Base-by-base conservation (phyloP, 2,888 invertebrate species). In the Liopterus haemorrhoidalis region DNA sequence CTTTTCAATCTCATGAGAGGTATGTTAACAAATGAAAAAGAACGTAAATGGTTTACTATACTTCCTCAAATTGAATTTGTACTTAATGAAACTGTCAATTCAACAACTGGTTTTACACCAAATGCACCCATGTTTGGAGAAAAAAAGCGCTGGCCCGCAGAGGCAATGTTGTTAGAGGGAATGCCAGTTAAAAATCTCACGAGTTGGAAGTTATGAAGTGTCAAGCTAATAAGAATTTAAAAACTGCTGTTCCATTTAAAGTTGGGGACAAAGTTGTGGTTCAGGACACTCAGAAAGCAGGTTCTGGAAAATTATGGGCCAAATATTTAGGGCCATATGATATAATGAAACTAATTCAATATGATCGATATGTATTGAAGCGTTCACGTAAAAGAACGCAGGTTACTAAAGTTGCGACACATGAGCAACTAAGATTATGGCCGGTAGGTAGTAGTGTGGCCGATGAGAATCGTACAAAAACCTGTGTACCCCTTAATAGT, bases 351-450 rank as follows among this genome's bases (percentile, higher is more conserved):
- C 27, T 46, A 5, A 18, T 48, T 8, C 25, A 36, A 20, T 46
- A 48, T 46, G 44, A 48, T 32, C 24, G 44, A 16, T 48, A 45
- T 38, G 35, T n/a, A n/a, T n/a, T n/a, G n/a, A n/a, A n/a, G n/a
- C n/a, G n/a, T n/a, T n/a, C n/a, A n/a, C n/a, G n/a, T n/a, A n/a
- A n/a, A n/a, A n/a, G n/a, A n/a, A n/a, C n/a, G n/a, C n/a, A n/a
- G n/a, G n/a, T n/a, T n/a, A n/a, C n/a, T n/a, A n/a, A n/a, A n/a
- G n/a, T n/a, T n/a, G n/a, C n/a, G n/a, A n/a, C n/a, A n/a, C n/a
- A n/a, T n/a, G n/a, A n/a, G n/a, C n/a, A n/a, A n/a, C n/a, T n/a
- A n/a, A n/a, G n/a, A n/a, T n/a, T n/a, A n/a, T n/a, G n/a, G n/a
- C n/a, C n/a, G n/a, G n/a, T n/a, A n/a, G n/a, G n/a, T n/a, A n/a